A percentile compares a stretch with the other conserved stretches of the same genome.
phyloP scores from a whole-genome alignment of 2,888 invertebrate genomes.

The Sphaeridia pumilis region DNA sequence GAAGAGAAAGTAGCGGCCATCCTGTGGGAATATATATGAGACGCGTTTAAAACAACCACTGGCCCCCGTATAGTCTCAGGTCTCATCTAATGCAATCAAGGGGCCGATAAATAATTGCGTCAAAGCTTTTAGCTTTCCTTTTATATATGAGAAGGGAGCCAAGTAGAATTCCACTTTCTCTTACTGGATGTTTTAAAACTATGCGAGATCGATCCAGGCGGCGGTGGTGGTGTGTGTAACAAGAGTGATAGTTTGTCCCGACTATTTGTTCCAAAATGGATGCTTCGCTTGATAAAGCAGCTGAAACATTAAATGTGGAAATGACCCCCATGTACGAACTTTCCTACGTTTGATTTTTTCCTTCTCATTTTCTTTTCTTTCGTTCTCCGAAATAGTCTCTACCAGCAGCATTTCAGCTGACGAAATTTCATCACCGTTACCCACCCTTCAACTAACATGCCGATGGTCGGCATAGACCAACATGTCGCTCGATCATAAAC shows the following conservation, averaged over 20 bases:
- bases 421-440: no score
- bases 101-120: conserved; percentile 36
- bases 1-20: no score
- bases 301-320: conserved; percentile 35
- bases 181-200: background rate
- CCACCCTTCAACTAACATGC: no score
- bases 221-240: background rate
- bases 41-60: conserved; percentile 1
- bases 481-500: no score
- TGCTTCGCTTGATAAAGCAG: conserved; percentile 31
- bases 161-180: conserved; percentile 16
- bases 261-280: conserved; percentile 16
- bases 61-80: conserved; percentile 8
- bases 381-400: no score
- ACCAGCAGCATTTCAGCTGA: no score
- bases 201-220: no score
- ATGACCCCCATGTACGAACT: conserved; percentile 28
- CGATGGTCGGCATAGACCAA: no score
- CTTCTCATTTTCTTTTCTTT: background rate
- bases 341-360: conserved; percentile 8
- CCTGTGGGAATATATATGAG: background rate
- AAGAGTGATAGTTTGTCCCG: conserved; percentile 9
- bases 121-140: conserved; percentile 20
- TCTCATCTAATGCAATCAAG: conserved; percentile 28
- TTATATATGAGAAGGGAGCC: no score